phyloP scores from a whole-genome alignment of 2,888 invertebrate genomes.

The Trichogramma evanescens region DNA sequence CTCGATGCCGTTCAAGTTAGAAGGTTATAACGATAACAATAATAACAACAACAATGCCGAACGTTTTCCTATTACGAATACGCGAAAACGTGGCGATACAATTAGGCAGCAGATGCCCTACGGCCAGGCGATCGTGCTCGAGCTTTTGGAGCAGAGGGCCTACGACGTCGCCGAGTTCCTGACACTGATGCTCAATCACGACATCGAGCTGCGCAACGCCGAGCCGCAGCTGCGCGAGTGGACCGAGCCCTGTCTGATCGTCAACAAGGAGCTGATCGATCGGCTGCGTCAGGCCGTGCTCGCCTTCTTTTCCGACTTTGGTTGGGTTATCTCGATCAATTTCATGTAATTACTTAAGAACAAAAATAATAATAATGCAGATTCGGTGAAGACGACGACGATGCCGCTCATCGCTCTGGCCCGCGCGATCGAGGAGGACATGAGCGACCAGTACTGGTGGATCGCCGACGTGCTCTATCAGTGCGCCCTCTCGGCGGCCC shows the following conservation, averaged over 20 bases:
- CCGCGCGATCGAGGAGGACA: background rate
- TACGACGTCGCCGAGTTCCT: slow-evolving; percentile 50
- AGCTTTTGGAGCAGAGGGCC: slow-evolving; percentile 52
- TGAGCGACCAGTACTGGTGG: slow-evolving; percentile 36
- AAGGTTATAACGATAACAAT: slow-evolving; percentile 29
- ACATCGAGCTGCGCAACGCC: slow-evolving; percentile 49
- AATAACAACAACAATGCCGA: too few species aligned
- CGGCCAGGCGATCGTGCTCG: slow-evolving; percentile 52
- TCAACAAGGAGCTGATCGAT: slow-evolving; percentile 35
- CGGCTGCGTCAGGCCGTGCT: slow-evolving; percentile 43
- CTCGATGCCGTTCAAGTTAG: slow-evolving; percentile 40
- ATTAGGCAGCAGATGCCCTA: slow-evolving; percentile 51
- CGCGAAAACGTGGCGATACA: slow-evolving; percentile 8
- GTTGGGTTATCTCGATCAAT: background rate
- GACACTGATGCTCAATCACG: slow-evolving; percentile 53
- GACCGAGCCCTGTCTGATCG: slow-evolving; percentile 37
- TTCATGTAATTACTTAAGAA: background rate
- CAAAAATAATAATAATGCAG: background rate
- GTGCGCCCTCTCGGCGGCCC: slow-evolving; percentile 23
- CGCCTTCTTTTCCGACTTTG: background rate
- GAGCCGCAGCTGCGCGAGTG: slow-evolving; percentile 52
- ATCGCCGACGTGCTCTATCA: slow-evolving; percentile 32
- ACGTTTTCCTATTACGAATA: background rate
- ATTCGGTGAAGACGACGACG: slow-evolving; percentile 21
- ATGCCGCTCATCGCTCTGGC: slow-evolving; percentile 20